Evolutionary conservation across 2,113 vertebrate genomes (phyloP), one percentile per base, ranked within the genome.

Genomic region (Pelodiscus sinensis): DNA sequence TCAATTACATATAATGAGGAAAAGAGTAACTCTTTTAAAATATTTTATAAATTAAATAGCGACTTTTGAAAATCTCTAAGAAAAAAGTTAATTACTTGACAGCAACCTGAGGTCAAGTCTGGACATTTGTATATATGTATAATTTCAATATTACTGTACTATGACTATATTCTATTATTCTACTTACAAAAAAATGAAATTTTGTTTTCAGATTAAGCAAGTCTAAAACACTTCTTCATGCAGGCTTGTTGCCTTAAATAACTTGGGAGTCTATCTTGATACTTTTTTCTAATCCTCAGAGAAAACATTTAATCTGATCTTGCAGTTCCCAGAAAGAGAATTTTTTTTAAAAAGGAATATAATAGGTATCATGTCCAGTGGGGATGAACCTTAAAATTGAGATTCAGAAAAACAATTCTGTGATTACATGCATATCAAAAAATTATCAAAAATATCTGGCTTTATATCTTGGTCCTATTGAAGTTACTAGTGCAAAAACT

Each of bases 1-100:
- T 96, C 92, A 96, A 96, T 97, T 96, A 95, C 57, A 88, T 12
- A 84, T 94, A 96, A 96, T 95, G 96, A 96, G 95, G 94, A 95
- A 94, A 96, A 97, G 68, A 73, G 90, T 90, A 88, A 95, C 85
- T 96, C 90, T 95, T 96, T 95, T 94, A 77, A 95, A 22, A 81
- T 84, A 92, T 95, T 92, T 96, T 97, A 88, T 93, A 97, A 97
- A 95, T 96, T 94, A 96, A 97, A 96, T 83, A 90, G 44, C 44
- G 93, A 81, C 80, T 95, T 95, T 89, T 55, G 91, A 95, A 96
- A 96, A 94, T 87, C 82, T 75, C 81, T 81, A n/a, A 38, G 31
- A 81, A 92, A 58, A 24, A 57, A 60, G 55, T 73, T 95, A 96
- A 96, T 96, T 96, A 94, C 94, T 93, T 93, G 85, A 93, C 85